These are phyloP conservation scores for Hylia prasina DNA, from an alignment of 2,113 vertebrate genomes.

Conservation along the genomic window DNA sequence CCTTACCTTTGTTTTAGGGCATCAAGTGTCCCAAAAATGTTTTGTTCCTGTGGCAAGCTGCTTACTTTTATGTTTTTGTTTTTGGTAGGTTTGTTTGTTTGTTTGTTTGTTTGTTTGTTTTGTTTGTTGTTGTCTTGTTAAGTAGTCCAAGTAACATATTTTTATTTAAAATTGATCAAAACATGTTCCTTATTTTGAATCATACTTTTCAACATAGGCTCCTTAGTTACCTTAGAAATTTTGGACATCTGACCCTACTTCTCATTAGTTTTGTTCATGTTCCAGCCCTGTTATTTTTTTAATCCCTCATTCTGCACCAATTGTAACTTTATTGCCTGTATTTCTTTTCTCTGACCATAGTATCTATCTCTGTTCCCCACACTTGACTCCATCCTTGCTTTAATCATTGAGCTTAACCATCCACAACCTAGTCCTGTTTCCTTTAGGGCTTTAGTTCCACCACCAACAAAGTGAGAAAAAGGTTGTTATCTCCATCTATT, in stretches of 20 bases:
- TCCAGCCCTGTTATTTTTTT: not conserved
- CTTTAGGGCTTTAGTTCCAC: not conserved
- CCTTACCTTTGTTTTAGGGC: not conserved
- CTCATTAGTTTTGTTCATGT: not conserved
- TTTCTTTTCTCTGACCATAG: not conserved
- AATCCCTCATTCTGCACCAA: not conserved
- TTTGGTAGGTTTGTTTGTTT: not conserved
- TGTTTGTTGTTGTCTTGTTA: not conserved
- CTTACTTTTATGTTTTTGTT: not conserved
- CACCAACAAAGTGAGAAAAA: not conserved
- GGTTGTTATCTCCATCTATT: not conserved
- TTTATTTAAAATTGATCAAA: not conserved
- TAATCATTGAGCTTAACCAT: not conserved
- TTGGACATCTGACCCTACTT: not conserved
- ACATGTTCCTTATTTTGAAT: not conserved
- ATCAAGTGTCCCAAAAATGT: not conserved
- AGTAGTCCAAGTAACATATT: not conserved
- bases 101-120: no score
- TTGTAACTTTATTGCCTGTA: not conserved
- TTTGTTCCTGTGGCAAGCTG: not conserved
- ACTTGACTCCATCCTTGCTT: not conserved
- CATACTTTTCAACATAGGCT: not conserved
- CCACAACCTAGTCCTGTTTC: not conserved
- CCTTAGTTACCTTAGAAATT: not conserved
- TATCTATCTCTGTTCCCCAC: slow-evolving; percentile 18